These are phyloP conservation scores for Hoplodrina blanda DNA, from an alignment of 2,888 invertebrate genomes.

Conservation along the genomic window DNA sequence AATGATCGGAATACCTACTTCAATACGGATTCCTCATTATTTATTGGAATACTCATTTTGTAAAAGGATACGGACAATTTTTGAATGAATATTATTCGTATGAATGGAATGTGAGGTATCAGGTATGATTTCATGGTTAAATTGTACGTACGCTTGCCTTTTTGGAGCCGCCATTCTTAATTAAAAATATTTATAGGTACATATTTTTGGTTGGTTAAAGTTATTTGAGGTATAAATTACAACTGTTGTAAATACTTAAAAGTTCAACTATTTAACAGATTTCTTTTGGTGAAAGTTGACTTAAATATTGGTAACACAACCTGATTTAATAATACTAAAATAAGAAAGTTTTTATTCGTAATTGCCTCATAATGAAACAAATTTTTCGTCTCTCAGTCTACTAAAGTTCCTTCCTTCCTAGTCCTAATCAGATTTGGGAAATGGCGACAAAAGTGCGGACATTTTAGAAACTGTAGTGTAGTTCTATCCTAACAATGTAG, in stretches of 20 bases:
- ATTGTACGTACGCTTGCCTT: background rate
- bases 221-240: background rate
- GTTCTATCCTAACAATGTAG: slow-evolving; percentile 18
- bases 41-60: slow-evolving; percentile 31
- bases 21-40: slow-evolving; percentile 28
- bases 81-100: slow-evolving; percentile 5
- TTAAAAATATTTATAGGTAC: background rate
- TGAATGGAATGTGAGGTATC: slow-evolving; percentile 4
- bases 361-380: too few relatives aligned
- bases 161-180: background rate
- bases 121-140: background rate
- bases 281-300: too few relatives aligned
- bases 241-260: background rate
- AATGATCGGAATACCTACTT: slow-evolving; percentile 34
- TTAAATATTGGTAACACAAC: too few relatives aligned
- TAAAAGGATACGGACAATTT: slow-evolving; percentile 15
- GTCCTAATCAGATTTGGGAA: background rate
- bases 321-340: too few relatives aligned
- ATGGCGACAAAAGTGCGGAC: background rate
- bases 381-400: background rate
- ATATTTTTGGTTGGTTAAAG: background rate
- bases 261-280: too few relatives aligned
- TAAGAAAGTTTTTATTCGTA: too few relatives aligned
- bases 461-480: slow-evolving; percentile 13
- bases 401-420: too few relatives aligned